Conservation (phyloP, 1,140 invertebrate species). For the Idris sp. region DNA sequence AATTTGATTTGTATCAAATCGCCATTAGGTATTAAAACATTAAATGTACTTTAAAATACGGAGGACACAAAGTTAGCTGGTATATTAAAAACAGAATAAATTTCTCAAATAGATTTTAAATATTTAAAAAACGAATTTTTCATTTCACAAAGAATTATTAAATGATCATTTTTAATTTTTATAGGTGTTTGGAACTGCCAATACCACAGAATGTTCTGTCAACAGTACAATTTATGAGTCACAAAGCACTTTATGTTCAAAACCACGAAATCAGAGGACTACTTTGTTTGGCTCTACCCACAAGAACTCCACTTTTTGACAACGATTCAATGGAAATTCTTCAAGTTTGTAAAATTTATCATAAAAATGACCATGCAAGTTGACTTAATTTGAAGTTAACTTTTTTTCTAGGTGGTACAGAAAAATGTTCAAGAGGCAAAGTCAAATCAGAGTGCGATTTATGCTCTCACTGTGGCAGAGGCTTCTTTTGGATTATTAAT, state of each 20-base stretch:
- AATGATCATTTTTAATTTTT: slow-evolving; percentile 1
- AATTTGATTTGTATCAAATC: too few species aligned
- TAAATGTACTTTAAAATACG: too few species aligned
- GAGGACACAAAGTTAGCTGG: too few species aligned
- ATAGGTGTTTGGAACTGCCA: slow-evolving; percentile 73
- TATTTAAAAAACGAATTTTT: too few species aligned
- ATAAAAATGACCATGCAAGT: neutral
- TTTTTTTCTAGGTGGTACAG: slow-evolving; percentile 75
- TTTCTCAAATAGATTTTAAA: too few species aligned
- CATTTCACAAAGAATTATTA: too few species aligned
- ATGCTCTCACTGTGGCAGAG: slow-evolving; percentile 83
- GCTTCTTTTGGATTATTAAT: slow-evolving; percentile 83
- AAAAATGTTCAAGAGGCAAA: slow-evolving; percentile 81
- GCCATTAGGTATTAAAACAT: too few species aligned
- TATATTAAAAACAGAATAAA: too few species aligned
- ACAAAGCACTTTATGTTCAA: slow-evolving; percentile 77
- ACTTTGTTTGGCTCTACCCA: slow-evolving; percentile 80
- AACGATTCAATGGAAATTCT: slow-evolving; percentile 74
- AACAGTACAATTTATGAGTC: slow-evolving; percentile 79
- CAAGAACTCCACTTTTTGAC: slow-evolving; percentile 74
- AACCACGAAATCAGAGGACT: slow-evolving; percentile 79
- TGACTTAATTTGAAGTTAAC: too few species aligned
- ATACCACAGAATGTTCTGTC: slow-evolving; percentile 79
- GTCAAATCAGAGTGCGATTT: slow-evolving; percentile 82
- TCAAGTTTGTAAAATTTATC: slow-evolving; percentile 66